Conservation (phyloP, 2,888 invertebrate species). For the Chironomus riparius region DNA sequence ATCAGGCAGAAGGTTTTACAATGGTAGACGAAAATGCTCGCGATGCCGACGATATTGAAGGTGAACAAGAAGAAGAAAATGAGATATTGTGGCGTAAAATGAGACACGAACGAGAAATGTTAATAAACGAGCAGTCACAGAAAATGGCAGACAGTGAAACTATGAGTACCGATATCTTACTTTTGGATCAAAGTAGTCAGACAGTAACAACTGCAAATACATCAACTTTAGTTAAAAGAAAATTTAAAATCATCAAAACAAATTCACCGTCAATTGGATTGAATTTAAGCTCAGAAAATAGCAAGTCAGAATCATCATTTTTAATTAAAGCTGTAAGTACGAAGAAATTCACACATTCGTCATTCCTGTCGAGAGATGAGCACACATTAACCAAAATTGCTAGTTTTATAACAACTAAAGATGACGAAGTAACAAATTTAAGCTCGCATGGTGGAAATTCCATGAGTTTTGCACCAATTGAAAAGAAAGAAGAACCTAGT, state of each 20-base stretch:
- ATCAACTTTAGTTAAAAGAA: not conserved
- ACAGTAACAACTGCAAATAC: not conserved
- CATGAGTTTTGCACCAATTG: conserved; percentile 27
- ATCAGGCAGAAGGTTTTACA: conserved; percentile 50
- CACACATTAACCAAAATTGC: conserved; percentile 65
- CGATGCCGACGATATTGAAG: conserved; percentile 37
- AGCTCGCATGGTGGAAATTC: conserved; percentile 47
- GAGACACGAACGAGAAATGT: conserved; percentile 70
- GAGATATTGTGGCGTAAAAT: conserved; percentile 72
- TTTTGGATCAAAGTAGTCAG: conserved; percentile 5
- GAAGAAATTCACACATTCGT: conserved; percentile 44
- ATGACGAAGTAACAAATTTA: conserved; percentile 35
- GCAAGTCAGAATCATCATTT: conserved; percentile 34
- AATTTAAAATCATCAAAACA: conserved; percentile 10
- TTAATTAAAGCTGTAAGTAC: conserved; percentile 33
- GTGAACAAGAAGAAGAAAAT: conserved; percentile 56
- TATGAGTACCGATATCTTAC: not conserved
- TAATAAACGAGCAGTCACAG: conserved; percentile 45
- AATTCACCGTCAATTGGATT: conserved; percentile 19
- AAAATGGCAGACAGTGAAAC: not conserved
- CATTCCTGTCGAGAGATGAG: conserved; percentile 61
- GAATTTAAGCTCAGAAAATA: conserved; percentile 11
- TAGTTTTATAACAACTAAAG: conserved; percentile 48
- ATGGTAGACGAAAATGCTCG: conserved; percentile 34
- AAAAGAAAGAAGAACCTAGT: not conserved